A percentile compares a stretch with the other conserved stretches of the same genome.
These are phyloP conservation scores for Geophilus truncorum DNA, from an alignment of 2,888 invertebrate genomes.

Conservation along the genomic window DNA sequence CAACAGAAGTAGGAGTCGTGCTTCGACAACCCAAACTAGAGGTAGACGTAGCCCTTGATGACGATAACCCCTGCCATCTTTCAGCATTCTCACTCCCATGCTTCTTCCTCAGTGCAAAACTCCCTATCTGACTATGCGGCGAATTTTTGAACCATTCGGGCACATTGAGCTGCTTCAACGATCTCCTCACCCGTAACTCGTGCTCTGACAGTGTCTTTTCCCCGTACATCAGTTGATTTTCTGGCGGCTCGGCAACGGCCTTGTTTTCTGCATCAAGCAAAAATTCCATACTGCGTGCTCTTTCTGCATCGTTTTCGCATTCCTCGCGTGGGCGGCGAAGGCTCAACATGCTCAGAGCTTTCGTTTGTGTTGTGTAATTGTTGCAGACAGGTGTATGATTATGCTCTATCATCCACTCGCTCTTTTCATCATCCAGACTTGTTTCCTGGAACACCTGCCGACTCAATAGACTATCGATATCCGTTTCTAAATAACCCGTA, in stretches of 20 bases:
- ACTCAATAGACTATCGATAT: conserved; percentile 62
- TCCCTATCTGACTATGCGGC: conserved; percentile 51
- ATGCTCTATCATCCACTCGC: too few relatives aligned
- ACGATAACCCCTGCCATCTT: conserved; percentile 19
- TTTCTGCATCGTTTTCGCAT: conserved; percentile 35
- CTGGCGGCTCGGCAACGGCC: conserved; percentile 81
- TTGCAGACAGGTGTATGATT: too few relatives aligned
- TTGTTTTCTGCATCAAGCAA: conserved; percentile 88
- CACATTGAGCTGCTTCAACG: conserved; percentile 85
- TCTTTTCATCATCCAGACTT: conserved; percentile 40
- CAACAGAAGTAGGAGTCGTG: background rate
- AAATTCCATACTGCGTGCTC: conserved; percentile 87
- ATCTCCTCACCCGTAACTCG: conserved; percentile 86
- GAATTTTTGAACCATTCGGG: conserved; percentile 90
- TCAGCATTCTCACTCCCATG: background rate
- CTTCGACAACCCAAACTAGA: conserved; percentile 38
- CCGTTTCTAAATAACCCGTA: conserved; percentile 71
- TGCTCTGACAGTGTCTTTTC: conserved; percentile 82
- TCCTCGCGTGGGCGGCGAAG: conserved; percentile 34
- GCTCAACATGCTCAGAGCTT: conserved; percentile 39
- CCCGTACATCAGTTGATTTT: conserved; percentile 68
- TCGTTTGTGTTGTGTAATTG: conserved; percentile 44
- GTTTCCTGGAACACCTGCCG: conserved; percentile 39
- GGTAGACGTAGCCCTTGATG: conserved; percentile 38
- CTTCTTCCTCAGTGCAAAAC: conserved; percentile 8